Evolutionary conservation across 2,797 vertebrate genomes (phyloP).

Genomic region (Paratrypauchen microcephalus): DNA sequence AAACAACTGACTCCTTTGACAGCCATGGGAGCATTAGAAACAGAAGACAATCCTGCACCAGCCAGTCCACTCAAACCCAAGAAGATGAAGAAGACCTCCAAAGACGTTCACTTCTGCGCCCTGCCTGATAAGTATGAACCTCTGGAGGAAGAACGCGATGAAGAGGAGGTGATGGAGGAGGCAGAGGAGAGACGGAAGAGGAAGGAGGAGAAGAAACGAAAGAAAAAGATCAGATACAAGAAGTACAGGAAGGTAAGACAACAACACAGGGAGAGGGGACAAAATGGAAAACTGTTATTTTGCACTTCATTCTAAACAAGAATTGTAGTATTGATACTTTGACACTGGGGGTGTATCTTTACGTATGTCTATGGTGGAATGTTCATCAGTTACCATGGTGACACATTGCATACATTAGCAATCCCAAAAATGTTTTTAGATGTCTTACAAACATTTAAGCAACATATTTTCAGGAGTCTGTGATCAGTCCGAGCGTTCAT

Average conservation of each 20-base stretch:
- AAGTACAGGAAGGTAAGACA: conserved; percentile 63
- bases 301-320: background rate
- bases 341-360: no score
- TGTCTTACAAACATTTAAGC: no score
- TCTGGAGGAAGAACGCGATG: conserved; percentile 56
- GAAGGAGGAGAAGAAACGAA: conserved; percentile 52
- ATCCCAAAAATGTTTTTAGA: no score
- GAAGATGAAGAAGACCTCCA: conserved; percentile 42
- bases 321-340: no score
- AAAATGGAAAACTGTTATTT: background rate
- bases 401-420: no score
- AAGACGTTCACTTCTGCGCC: conserved; percentile 62
- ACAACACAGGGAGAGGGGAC: background rate
- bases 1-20: background rate
- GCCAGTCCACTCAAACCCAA: conserved; percentile 2
- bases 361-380: no score
- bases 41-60: background rate
- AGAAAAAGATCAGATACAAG: conserved; percentile 53
- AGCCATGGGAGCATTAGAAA: background rate
- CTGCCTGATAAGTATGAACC: conserved; percentile 66
- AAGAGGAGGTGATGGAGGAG: conserved; percentile 30
- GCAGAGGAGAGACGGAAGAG: conserved; percentile 35
- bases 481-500: no score
- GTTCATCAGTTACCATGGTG: no score
- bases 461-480: no score